Evolutionary conservation across 2,113 vertebrate species (phyloP).

Genomic region (Prinia subflava): DNA sequence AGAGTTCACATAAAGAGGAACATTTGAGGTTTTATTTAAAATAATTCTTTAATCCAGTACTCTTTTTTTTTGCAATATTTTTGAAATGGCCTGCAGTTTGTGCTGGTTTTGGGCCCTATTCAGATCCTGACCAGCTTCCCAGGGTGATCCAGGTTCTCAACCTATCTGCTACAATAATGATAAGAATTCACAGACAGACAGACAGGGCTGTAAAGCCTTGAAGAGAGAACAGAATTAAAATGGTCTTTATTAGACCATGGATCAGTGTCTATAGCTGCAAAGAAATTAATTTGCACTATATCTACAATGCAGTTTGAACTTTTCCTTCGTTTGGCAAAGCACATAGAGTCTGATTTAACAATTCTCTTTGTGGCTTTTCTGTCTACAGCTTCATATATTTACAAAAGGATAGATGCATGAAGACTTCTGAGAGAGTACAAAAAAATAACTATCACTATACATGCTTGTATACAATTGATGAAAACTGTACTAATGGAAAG

Average conservation of each 20-base stretch:
- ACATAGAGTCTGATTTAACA: slow-evolving; percentile 52
- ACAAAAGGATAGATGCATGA: slow-evolving; percentile 31
- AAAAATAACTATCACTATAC: background rate
- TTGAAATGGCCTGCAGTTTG: background rate
- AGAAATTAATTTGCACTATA: slow-evolving; percentile 35
- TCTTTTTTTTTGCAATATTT: background rate
- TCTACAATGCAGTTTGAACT: slow-evolving; percentile 69
- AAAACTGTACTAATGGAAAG: background rate
- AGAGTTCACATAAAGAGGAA: background rate
- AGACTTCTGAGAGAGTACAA: slow-evolving; percentile 23
- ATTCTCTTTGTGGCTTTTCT: slow-evolving; percentile 60
- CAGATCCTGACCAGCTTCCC: slow-evolving; percentile 46
- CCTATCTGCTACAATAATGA: slow-evolving; percentile 50
- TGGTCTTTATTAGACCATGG: background rate
- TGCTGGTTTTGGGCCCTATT: background rate
- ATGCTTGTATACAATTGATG: background rate
- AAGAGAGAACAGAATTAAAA: slow-evolving; percentile 28
- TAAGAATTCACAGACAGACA: slow-evolving; percentile 53
- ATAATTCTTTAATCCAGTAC: background rate
- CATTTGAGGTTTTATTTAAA: background rate
- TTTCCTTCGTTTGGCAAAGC: slow-evolving; percentile 54
- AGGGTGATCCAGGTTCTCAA: slow-evolving; percentile 29
- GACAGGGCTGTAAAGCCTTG: background rate
- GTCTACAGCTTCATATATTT: slow-evolving; percentile 49
- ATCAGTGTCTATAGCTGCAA: background rate